Percentiles rank a stretch among this genome's conserved stretches.
phyloP scores from a whole-genome alignment of 2,888 invertebrate species.

The Drosophila ezoana region DNA sequence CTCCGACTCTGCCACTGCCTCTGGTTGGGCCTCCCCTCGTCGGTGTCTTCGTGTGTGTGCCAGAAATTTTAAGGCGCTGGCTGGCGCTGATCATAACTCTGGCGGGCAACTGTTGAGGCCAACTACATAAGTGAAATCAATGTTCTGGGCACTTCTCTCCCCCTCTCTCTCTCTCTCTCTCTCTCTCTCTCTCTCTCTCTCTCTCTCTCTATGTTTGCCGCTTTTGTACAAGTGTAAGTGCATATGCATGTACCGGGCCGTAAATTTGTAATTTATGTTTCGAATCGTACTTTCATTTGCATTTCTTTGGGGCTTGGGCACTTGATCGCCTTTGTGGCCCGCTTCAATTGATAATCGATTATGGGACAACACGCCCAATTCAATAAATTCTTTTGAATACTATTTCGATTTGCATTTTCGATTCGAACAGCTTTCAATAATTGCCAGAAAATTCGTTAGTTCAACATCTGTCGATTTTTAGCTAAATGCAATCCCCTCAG shows the following conservation, averaged over 20 bases:
- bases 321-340: slow-evolving; percentile 38
- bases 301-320: slow-evolving; percentile 25
- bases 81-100: slow-evolving; percentile 57
- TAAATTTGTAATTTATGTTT: slow-evolving; percentile 32
- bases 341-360: slow-evolving; percentile 38
- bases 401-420: slow-evolving; percentile 41
- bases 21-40: not conserved
- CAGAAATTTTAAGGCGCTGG: slow-evolving; percentile 32
- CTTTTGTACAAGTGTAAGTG: slow-evolving; percentile 34
- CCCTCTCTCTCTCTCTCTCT: no score
- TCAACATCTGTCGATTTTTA: slow-evolving; percentile 31
- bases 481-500: slow-evolving; percentile 36
- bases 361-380: slow-evolving; percentile 7
- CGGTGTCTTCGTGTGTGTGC: slow-evolving; percentile 6
- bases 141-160: slow-evolving; percentile 42
- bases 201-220: slow-evolving; percentile 24
- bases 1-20: not conserved
- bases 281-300: slow-evolving; percentile 30
- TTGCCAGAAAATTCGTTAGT: slow-evolving; percentile 21
- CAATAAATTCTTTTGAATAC: not conserved
- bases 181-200: no score
- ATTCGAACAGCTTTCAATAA: slow-evolving; percentile 43
- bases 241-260: slow-evolving; percentile 14
- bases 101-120: slow-evolving; percentile 13
- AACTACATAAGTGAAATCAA: slow-evolving; percentile 62